A percentile compares a stretch with the other conserved stretches of the same genome.
Conservation (phyloP, 2,113 vertebrate genomes). For the Furnarius figulus region DNA sequence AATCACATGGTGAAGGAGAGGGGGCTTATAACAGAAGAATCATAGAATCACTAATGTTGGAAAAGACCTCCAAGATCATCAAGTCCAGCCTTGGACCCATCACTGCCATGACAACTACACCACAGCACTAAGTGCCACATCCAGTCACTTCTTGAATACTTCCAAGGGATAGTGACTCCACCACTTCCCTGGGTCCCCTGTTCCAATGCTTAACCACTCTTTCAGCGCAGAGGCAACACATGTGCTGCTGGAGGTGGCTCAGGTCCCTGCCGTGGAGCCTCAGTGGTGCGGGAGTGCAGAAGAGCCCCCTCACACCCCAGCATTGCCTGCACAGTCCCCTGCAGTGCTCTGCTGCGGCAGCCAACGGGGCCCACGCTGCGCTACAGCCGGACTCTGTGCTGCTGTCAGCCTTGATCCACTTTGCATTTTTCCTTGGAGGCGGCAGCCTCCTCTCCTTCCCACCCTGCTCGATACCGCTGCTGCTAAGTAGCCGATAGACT, state of each 20-base stretch:
- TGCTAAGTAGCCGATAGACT: background rate
- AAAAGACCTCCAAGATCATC: background rate
- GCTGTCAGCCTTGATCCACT: background rate
- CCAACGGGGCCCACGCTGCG: background rate
- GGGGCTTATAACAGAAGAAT: background rate
- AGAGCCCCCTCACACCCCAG: background rate
- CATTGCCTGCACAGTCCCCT: accelerated
- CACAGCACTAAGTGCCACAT: background rate
- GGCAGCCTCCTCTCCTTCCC: background rate
- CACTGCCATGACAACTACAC: background rate
- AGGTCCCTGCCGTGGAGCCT: background rate
- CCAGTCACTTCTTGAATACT: background rate
- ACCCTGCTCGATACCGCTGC: background rate
- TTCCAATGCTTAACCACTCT: background rate
- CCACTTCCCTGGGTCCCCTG: background rate
- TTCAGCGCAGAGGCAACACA: background rate
- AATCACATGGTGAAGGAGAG: background rate
- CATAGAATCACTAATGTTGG: background rate
- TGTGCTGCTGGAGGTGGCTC: background rate
- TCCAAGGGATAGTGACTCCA: background rate
- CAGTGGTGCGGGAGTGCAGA: accelerated
- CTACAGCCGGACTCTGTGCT: background rate
- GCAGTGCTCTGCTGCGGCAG: background rate
- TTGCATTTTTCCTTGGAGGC: background rate
- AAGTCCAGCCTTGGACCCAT: background rate